Base-by-base conservation (phyloP, 1,140 invertebrate species). In the Drosophila parabipectinata region DNA sequence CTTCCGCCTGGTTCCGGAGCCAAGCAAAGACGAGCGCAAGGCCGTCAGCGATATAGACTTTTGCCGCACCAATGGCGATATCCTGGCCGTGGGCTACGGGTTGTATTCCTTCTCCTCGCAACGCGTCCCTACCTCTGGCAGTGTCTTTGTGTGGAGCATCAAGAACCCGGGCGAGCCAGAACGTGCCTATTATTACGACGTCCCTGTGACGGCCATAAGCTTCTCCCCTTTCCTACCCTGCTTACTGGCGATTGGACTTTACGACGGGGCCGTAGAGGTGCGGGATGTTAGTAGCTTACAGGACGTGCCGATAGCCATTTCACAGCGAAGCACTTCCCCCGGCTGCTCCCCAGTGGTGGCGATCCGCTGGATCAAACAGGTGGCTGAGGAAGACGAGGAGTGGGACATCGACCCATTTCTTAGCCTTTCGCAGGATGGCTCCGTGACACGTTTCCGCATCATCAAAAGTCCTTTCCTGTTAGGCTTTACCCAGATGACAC, bases 81-180 rank as follows among this genome's bases (percentile, higher is more conserved):
- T 96, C 0, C 61, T 96, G 18, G 96, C 95, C 0, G 95, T 95
- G 1, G 94, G 93, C 10, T 95, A 96, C 61, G 95, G 95, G 1
- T 93, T 95, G 57, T 95, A 93, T 72, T 93, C 90, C 10, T 90
- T 85, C 64, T 82, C 87, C 4, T 69, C 90, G 3, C 76, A 79
- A n/a, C 76, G 68, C 4, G 79, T 83, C 1, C 84, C 88, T 18
- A 7, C 8, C 1, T 73, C 68, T 4, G 90, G 90, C 4, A 77
- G 90, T 18, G 92, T 98, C 2, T 94, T 95, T 47, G 92, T 97
- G 51, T 98, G 96, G 96, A 95, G 94, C 72, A 94, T 97, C 0
- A 98, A 98, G 92, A 98, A 98, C 92, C 97, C 97, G 0, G 94
- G 94, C 5, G 95, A 95, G 79, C 97, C 97, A 0, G 97, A 97